Evolutionary conservation across 2,797 vertebrate genomes (phyloP), one percentile per base, ranked within the genome.

Genomic region (Gymnocypris eckloni): DNA sequence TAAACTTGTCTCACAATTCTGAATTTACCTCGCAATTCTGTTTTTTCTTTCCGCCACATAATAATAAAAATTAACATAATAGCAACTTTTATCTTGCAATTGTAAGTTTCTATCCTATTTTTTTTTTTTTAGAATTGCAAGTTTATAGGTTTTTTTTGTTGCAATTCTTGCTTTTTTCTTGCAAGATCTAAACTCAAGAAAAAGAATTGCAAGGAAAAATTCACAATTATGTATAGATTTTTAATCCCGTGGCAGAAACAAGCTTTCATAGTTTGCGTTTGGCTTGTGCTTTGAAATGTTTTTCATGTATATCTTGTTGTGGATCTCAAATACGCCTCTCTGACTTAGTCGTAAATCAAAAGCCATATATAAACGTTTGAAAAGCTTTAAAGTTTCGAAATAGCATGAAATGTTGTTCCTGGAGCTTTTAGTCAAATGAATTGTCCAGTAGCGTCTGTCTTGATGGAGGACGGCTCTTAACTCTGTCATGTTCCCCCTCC

Each of bases 351-450:
- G 0, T 48, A 72, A 72, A 41, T 72, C 70, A 45, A 33, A 67
- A 67, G n/a, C 45, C 12, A 20, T 28, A 33, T 52, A 76, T 61
- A 76, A 81, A 67, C 56, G 52, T 45, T 72, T 69, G 6, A 0
- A 52, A 15, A 50, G 41, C 72, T 70, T 71, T 59, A 79, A 79
- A 87, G 54, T 79, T 79, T 69, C n/a, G 7, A 79, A 82, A 52
- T 67, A 67, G 88, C 86, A 91, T 90, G 28, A 88, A 88, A 87
- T 91, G 88, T 92, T 88, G 48, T 79, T 80, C 69, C 69, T 33
- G 1, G 82, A 82, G 86, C 91, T 94, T 93, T 92, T 92, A 92
- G 93, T 92, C 86, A 92, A 92, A 94, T 92, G 90, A 93, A 94
- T 91, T 90, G 91, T 89, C 88, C 83, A 73, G 90, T 90, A 87